Conservation (phyloP, 2,797 vertebrate species). For the Octomys mimax region DNA sequence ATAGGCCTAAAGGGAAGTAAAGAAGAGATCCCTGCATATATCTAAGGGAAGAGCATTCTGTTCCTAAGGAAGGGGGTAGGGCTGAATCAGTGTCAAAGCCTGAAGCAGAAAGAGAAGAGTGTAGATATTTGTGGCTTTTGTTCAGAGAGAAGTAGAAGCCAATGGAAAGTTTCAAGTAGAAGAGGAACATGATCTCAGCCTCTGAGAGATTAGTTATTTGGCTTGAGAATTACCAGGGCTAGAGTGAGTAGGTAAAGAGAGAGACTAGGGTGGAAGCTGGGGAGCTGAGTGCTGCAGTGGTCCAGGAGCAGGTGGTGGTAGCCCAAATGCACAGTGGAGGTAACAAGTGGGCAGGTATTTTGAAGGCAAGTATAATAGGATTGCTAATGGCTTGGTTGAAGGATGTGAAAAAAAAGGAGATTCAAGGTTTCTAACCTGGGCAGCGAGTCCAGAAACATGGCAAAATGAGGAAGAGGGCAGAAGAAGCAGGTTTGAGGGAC, state of each 20-base stretch:
- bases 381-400: not conserved
- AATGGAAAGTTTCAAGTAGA: not conserved
- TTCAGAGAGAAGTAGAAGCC: not conserved
- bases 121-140: not conserved
- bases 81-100: not conserved
- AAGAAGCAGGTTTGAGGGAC: not conserved
- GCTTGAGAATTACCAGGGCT: not conserved
- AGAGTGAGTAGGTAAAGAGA: not conserved
- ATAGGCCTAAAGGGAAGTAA: not conserved
- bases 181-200: not conserved
- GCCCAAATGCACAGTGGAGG: not conserved
- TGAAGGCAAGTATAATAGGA: not conserved
- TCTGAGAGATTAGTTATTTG: not conserved
- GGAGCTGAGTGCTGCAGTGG: not conserved
- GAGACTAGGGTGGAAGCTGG: not conserved
- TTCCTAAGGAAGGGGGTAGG: not conserved
- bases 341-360: not conserved
- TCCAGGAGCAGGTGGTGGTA: not conserved
- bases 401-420: not conserved
- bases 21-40: not conserved
- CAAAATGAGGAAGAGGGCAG: not conserved
- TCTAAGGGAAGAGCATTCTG: not conserved
- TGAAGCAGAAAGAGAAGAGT: not conserved
- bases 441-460: not conserved
- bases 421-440: not conserved